Base-by-base conservation (phyloP, 35 echinoderm and acorn worm species). In the Lytechinus variegatus region DNA sequence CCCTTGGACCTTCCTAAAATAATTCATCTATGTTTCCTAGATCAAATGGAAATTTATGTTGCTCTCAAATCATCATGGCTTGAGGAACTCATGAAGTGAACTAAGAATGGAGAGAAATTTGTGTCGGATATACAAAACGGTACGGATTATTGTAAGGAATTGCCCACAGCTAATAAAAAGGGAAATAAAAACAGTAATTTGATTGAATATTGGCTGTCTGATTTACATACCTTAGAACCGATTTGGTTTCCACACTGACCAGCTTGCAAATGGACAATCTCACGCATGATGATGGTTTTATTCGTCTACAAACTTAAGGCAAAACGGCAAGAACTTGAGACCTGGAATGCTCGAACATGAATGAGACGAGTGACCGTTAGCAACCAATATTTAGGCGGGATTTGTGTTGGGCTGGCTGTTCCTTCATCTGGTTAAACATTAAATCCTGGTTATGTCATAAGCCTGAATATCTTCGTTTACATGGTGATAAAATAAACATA, bases 221-320 rank as follows among this genome's bases (percentile, higher is more conserved):
- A 10, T 3, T 61, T 5, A 57, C 92, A 86, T 93, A 98, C 97
- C 97, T 98, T 98, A 55, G 97, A 90, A 86, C 97, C 97, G 58
- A 98, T 98, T 56, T 98, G 97, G 89, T 98, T 98, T 9, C 97
- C 97, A 54, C 97, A 98, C 56, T 98, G 97, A 57, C 97, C 97
- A 52, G 97, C 97, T 95, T 98, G 97, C 6, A 98, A 55, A 95
- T 98, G 97, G 8, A 98, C 97, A 89, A 98, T 98, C 94, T 98
- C 97, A 92, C 97, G 96, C 97, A 98, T 98, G 13, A 96, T 97
- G 87, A n/a, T 28, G 61, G 52, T 89, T 12, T 89, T 19, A 33
- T 1, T 44, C 19, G 9, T 21, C 6, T 71, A 21, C 61, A 71
- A 16, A n/a, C n/a, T n/a, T n/a, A n/a, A 16, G 61, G 56, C 19